phyloP scores from a whole-genome alignment of 2,113 vertebrate genomes.

The Lepidothrix coronata region DNA sequence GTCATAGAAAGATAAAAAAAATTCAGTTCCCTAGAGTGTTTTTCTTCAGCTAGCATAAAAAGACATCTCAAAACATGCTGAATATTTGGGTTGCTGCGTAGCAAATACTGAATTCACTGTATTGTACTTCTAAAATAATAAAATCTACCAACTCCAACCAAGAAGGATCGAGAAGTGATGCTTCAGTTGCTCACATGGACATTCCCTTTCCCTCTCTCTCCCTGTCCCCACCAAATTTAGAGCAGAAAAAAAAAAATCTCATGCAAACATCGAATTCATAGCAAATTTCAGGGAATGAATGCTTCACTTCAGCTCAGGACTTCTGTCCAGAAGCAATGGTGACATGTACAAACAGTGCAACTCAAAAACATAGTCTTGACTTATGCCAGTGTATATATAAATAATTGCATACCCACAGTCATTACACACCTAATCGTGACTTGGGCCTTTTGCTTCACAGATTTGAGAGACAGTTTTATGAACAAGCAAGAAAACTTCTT shows the following conservation, averaged over 20 bases:
- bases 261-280: background rate
- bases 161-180: background rate
- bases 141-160: background rate
- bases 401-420: background rate
- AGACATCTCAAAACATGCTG: background rate
- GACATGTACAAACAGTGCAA: background rate
- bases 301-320: background rate
- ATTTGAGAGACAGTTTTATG: background rate
- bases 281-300: background rate
- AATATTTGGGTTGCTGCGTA: background rate
- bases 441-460: background rate
- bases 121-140: background rate
- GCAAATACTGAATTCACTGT: background rate
- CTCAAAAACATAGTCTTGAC: background rate
- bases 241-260: background rate
- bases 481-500: background rate
- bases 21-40: background rate
- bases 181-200: background rate
- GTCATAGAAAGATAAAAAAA: background rate
- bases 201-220: too few species aligned
- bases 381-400: background rate
- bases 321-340: background rate
- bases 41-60: background rate
- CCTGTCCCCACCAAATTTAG: background rate
- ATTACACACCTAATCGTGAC: background rate